A percentile compares a stretch with the other conserved stretches of the same genome.
phyloP scores from a whole-genome alignment of 2,888 invertebrate species.

The Allygus modestus region DNA sequence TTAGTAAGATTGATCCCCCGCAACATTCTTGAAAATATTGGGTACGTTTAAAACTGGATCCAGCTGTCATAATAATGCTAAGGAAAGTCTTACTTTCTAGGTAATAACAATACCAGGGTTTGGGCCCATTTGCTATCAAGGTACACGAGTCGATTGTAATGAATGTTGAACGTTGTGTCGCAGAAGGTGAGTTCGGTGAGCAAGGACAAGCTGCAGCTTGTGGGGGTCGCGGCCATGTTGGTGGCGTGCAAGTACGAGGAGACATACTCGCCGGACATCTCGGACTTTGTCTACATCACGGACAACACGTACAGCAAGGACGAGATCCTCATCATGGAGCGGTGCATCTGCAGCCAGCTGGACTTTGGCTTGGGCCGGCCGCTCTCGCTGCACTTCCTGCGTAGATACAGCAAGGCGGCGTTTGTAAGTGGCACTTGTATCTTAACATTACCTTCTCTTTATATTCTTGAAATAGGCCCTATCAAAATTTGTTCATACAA shows the following conservation, averaged over 20 bases:
- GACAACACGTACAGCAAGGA: slow-evolving; percentile 89
- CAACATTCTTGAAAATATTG: too few relatives aligned
- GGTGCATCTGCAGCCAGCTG: slow-evolving; percentile 85
- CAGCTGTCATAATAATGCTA: too few relatives aligned
- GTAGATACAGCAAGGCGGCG: slow-evolving; percentile 83
- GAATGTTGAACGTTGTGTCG: too few relatives aligned
- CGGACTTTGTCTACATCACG: slow-evolving; percentile 94
- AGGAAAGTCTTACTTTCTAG: too few relatives aligned
- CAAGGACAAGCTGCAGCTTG: slow-evolving; percentile 87
- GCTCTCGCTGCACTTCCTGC: slow-evolving; percentile 91
- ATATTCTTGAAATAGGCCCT: too few relatives aligned
- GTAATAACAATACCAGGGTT: too few relatives aligned
- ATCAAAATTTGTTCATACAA: too few relatives aligned
- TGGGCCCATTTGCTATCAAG: too few relatives aligned
- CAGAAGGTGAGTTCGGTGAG: slow-evolving; percentile 81
- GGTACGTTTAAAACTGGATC: too few relatives aligned
- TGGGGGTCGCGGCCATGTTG: slow-evolving; percentile 93
- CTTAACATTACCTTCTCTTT: too few relatives aligned
- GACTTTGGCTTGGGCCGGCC: slow-evolving; percentile 92
- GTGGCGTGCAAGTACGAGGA: slow-evolving; percentile 98
- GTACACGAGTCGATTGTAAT: too few relatives aligned
- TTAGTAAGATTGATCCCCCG: too few relatives aligned
- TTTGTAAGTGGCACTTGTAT: not conserved
- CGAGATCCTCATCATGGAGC: slow-evolving; percentile 91
- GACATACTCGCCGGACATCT: slow-evolving; percentile 90